phyloP scores from a whole-genome alignment of 2,888 invertebrate species.

The Sisyra terminalis region DNA sequence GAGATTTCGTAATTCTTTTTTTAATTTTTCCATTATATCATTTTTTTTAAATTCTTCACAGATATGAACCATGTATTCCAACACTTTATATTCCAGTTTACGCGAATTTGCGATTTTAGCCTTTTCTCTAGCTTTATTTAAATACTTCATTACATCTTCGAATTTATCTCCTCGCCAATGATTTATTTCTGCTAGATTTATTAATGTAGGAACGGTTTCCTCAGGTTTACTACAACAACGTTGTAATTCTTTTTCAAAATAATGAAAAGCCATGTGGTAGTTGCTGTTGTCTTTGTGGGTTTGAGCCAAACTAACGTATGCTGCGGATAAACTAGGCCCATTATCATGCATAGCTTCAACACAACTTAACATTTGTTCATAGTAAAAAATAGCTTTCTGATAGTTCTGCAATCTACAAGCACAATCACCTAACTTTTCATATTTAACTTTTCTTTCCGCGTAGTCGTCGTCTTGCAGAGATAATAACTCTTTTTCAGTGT shows the following conservation, averaged over 20 bases:
- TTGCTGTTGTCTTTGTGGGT: conserved; percentile 67
- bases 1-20: conserved; percentile 28
- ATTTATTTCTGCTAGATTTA: conserved; percentile 56
- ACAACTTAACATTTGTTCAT: conserved; percentile 59
- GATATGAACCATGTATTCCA: conserved; percentile 36
- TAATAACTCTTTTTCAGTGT: conserved; percentile 47
- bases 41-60: conserved; percentile 35
- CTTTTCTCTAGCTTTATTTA: conserved; percentile 42
- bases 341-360: conserved; percentile 35
- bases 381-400: conserved; percentile 58
- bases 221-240: conserved; percentile 43
- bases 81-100: conserved; percentile 39
- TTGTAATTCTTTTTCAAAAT: conserved; percentile 56
- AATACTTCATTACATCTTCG: conserved; percentile 44
- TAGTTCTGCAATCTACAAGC: conserved; percentile 55
- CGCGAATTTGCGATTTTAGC: conserved; percentile 30
- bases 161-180: conserved; percentile 33
- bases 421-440: conserved; percentile 74
- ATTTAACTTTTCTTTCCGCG: conserved; percentile 41
- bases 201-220: conserved; percentile 55
- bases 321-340: conserved; percentile 26
- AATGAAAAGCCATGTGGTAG: conserved; percentile 53
- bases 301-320: conserved; percentile 56
- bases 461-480: conserved; percentile 39
- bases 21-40: conserved; percentile 33